Evolutionary conservation across 2,113 vertebrate species (phyloP), one percentile per base, ranked within the genome.

Genomic region (Ardeotis arabs): DNA sequence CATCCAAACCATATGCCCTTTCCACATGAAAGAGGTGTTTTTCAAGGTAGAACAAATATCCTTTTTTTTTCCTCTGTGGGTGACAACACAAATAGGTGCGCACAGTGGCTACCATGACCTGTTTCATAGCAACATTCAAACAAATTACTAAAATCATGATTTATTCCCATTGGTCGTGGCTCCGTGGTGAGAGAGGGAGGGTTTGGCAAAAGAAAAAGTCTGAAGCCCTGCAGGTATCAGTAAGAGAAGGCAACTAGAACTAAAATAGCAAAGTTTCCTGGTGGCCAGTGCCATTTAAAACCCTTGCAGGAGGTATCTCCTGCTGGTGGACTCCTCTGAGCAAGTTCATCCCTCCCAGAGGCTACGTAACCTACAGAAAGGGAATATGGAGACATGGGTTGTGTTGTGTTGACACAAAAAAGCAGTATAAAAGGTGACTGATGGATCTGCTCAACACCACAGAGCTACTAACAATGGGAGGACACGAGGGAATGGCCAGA

Each of bases 101-200:
- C 23, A 18, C 33, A 6, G 33, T 81, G 53, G 79, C 69, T 0
- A 0, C 44, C 0, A 0, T 80, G 80, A 82, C 81, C 58, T 66
- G 84, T 96, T 90, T 60, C 75, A 74, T 84, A 63, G 95, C 85
- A 96, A 93, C 85, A 33, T 86, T 96, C 64, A 95, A 92, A 94
- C 75, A 94, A 86, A 75, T 81, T 75, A 67, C 69, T 70, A 39
- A 72, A 88, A 83, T 55, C 18, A 12, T 66, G 67, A 75, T 92
- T 79, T 76, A 28, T 81, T 49, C 93, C 70, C 53, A 44, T 63
- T 91, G 90, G 70, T 76, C n/a, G 15, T 49, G 20, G 70, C 53
- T 89, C 39, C 9, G 4, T 63, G 79, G 84, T 67, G 73, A 90
- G 79, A 62, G 59, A 67, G 85, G 82, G 31, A 93, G 78, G 47